phyloP scores from a whole-genome alignment of 1,140 invertebrate species.

The Caenorhabditis elegans region DNA sequence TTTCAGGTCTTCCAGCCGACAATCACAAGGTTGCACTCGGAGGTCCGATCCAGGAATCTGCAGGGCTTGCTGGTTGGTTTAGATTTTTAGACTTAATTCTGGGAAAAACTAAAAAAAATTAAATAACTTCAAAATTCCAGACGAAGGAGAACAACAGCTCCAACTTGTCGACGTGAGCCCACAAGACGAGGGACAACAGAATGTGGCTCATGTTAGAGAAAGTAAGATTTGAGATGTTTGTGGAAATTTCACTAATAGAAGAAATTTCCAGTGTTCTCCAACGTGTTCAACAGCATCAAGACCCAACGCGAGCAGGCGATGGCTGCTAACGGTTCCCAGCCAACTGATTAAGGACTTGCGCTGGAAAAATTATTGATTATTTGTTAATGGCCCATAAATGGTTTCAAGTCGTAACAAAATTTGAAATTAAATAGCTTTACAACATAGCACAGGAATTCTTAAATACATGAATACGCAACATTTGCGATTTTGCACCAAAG shows the following conservation, averaged over 20 bases:
- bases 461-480: no score
- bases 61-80: neutral
- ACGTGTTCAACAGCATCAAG: constrained; percentile 16
- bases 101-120: no score
- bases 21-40: neutral
- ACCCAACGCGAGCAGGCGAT: neutral
- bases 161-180: neutral
- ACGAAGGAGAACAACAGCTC: neutral
- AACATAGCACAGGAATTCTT: no score
- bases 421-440: no score
- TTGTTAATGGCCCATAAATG: no score
- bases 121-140: no score
- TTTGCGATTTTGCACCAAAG: no score
- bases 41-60: neutral
- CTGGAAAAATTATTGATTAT: no score
- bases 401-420: no score
- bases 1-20: neutral
- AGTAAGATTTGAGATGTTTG: neutral
- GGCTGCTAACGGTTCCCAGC: neutral
- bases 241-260: no score
- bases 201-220: neutral
- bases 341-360: neutral
- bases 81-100: no score
- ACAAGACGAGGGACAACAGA: neutral
- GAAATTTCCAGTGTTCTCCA: constrained; percentile 12